Evolutionary conservation across 2,113 vertebrate genomes (phyloP).

Genomic region (Callospermophilus lateralis): DNA sequence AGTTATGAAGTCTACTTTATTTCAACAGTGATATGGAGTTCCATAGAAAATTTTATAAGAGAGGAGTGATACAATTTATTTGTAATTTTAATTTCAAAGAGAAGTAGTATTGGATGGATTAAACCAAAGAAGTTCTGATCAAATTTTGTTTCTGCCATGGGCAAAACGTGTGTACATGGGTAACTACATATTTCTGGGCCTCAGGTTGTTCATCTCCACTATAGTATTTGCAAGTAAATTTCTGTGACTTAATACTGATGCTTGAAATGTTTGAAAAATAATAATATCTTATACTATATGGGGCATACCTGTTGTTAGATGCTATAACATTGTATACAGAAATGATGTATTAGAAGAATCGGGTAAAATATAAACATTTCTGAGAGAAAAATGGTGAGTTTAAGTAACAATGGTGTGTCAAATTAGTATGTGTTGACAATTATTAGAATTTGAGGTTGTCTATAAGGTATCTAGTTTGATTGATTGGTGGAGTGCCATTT

Average conservation of each 20-base stretch:
- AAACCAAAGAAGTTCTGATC: not conserved
- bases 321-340: not conserved
- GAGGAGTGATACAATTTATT: not conserved
- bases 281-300: not conserved
- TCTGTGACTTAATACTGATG: not conserved
- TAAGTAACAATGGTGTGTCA: not conserved
- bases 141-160: not conserved
- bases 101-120: no score
- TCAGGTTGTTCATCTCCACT: not conserved
- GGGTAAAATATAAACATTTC: not conserved
- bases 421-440: not conserved
- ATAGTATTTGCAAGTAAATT: not conserved
- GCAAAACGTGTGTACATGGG: no score
- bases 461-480: not conserved
- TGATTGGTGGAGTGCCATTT: not conserved
- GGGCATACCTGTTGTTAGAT: not conserved
- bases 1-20: not conserved
- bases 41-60: not conserved
- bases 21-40: not conserved
- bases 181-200: not conserved
- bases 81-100: not conserved
- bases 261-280: not conserved
- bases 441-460: not conserved
- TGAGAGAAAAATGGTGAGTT: not conserved
- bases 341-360: not conserved